phyloP scores from a whole-genome alignment of 2,888 invertebrate species.

The Mesoligia furuncula region DNA sequence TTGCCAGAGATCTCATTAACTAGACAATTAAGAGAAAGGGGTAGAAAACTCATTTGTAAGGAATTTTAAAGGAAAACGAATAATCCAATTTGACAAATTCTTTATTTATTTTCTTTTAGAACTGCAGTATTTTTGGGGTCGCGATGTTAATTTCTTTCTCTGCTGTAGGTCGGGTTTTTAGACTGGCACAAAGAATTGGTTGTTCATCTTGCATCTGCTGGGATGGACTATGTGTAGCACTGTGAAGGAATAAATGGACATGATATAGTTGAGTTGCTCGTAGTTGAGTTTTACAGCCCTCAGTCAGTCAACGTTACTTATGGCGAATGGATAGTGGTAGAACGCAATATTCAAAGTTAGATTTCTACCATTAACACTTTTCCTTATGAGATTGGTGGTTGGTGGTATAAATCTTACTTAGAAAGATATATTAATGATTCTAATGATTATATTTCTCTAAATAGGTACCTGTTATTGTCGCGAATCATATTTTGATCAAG shows the following conservation, averaged over 20 bases:
- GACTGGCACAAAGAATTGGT: slow-evolving; percentile 78
- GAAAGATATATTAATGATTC: no score
- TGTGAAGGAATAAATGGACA: slow-evolving; percentile 67
- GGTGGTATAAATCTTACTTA: no score
- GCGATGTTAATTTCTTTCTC: slow-evolving; percentile 3
- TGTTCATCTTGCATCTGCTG: slow-evolving; percentile 75
- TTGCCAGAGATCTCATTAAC: slow-evolving; percentile 46
- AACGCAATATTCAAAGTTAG: no score
- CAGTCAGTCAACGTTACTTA: no score
- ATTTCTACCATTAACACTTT: no score
- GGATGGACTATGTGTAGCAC: slow-evolving; percentile 83
- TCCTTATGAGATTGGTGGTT: no score
- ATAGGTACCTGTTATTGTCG: no score
- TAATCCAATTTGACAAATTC: slow-evolving; percentile 44
- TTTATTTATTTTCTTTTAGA: slow-evolving; percentile 41
- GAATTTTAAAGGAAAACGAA: slow-evolving; percentile 40
- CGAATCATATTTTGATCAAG: no score
- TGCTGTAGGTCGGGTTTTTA: background rate
- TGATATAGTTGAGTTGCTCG: background rate
- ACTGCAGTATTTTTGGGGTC: slow-evolving; percentile 6
- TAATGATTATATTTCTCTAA: no score
- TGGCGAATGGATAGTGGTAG: no score
- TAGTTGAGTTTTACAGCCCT: no score
- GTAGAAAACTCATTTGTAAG: slow-evolving; percentile 34
- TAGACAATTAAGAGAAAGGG: slow-evolving; percentile 45